phyloP scores from a whole-genome alignment of 2,888 invertebrate genomes.

The Drosophila lutescens region DNA sequence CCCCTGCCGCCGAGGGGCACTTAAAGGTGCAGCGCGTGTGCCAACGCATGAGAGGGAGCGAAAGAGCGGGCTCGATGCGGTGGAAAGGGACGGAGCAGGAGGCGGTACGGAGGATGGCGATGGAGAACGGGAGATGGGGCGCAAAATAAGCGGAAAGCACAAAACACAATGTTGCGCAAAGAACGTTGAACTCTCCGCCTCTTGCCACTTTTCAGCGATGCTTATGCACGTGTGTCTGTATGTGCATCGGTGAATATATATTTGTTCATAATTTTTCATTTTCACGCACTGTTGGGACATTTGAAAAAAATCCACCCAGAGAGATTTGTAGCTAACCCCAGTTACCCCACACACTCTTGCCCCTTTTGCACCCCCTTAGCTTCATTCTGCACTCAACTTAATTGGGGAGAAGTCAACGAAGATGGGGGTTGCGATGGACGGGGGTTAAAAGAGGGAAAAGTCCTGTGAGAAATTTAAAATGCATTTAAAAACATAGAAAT shows the following conservation, averaged over 20 bases:
- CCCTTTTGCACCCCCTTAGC: conserved; percentile 16
- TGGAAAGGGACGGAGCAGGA: conserved; percentile 8
- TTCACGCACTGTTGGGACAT: conserved; percentile 79
- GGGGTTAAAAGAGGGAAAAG: conserved; percentile 22
- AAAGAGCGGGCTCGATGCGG: conserved; percentile 13
- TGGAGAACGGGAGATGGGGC: conserved; percentile 40
- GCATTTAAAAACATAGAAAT: conserved; percentile 40
- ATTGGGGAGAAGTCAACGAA: conserved; percentile 52
- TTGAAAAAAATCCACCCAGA: conserved; percentile 57
- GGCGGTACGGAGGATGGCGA: conserved; percentile 6
- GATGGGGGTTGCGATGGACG: background rate
- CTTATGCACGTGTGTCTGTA: conserved; percentile 21
- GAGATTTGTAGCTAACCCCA: conserved; percentile 54
- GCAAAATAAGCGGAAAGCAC: conserved; percentile 78
- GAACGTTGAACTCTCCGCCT: conserved; percentile 72
- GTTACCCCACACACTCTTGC: conserved; percentile 35
- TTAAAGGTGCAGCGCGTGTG: conserved; percentile 78
- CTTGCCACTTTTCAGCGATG: conserved; percentile 23
- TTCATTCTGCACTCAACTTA: conserved; percentile 69
- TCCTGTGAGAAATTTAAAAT: conserved; percentile 47
- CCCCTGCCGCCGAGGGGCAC: conserved; percentile 65
- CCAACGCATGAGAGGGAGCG: conserved; percentile 64
- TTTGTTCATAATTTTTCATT: conserved; percentile 76
- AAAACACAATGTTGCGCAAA: conserved; percentile 80
- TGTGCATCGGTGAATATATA: conserved; percentile 10